A percentile compares a stretch with the other conserved stretches of the same genome.
These are phyloP conservation scores for Pseudobourletiella spinata DNA, from an alignment of 1,140 invertebrate species.

Conservation along the genomic window DNA sequence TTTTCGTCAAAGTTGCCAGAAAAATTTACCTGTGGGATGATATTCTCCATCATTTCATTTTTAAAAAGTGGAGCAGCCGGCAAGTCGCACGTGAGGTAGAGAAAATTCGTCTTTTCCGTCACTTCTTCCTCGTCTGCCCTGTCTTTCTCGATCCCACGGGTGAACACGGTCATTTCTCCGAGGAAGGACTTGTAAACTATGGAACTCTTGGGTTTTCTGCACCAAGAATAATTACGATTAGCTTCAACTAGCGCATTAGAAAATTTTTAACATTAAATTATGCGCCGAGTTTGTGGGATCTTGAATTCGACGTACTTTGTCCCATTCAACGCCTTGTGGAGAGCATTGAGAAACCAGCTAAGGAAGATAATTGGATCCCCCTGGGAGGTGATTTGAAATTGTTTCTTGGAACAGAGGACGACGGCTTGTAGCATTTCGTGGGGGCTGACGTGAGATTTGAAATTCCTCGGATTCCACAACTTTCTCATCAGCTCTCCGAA, in stretches of 20 bases:
- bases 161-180: conserved; percentile 90
- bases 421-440: conserved; percentile 99
- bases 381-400: conserved; percentile 97
- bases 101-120: conserved; percentile 79
- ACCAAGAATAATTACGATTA: conserved; percentile 10
- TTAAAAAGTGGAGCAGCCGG: conserved; percentile 93
- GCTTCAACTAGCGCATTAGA: background rate
- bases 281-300: no score
- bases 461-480: conserved; percentile 98
- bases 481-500: conserved; percentile 97
- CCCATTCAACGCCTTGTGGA: conserved; percentile 83
- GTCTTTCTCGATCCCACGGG: conserved; percentile 85
- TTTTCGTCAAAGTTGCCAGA: no score
- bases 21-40: conserved; percentile 96
- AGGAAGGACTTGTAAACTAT: conserved; percentile 94
- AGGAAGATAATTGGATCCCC: conserved; percentile 96
- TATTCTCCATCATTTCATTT: conserved; percentile 95
- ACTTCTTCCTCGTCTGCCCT: conserved; percentile 84
- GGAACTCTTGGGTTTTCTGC: conserved; percentile 62
- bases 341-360: conserved; percentile 90
- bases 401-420: conserved; percentile 94
- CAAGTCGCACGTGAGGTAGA: conserved; percentile 93
- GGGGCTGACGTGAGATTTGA: conserved; percentile 98
- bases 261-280: background rate
- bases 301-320: conserved; percentile 54